These are phyloP conservation scores for Caenorhabditis brenneri DNA, from an alignment of 1,140 invertebrate genomes.

Conservation along the genomic window DNA sequence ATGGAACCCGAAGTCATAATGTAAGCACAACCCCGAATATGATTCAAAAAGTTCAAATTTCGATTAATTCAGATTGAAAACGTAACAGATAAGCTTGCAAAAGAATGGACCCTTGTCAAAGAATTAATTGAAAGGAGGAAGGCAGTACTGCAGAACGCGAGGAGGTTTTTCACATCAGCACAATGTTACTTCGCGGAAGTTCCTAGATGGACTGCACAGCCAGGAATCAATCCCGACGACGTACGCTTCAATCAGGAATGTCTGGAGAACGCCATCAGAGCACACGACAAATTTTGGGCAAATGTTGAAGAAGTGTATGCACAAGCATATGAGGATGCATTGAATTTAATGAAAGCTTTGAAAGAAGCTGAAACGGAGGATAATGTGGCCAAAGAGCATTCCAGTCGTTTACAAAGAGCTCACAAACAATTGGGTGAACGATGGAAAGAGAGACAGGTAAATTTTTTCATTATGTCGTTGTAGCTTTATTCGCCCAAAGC, in stretches of 20 bases:
- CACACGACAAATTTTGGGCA: slow-evolving; percentile 22
- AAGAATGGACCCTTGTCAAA: slow-evolving; percentile 27
- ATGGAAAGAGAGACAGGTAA: slow-evolving; percentile 42
- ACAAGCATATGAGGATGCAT: slow-evolving; percentile 3
- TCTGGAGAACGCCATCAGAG: slow-evolving; percentile 1
- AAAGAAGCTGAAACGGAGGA: slow-evolving; percentile 13
- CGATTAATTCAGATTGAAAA: slow-evolving; percentile 17
- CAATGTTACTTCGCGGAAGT: slow-evolving; percentile 14
- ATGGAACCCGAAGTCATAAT: background rate
- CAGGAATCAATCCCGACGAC: slow-evolving; percentile 13
- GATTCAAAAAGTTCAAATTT: background rate
- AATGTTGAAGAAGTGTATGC: slow-evolving; percentile 39
- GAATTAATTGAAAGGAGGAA: background rate
- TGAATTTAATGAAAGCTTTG: background rate
- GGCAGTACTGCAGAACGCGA: background rate
- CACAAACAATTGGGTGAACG: slow-evolving; percentile 27
- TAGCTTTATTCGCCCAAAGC: too few species aligned
- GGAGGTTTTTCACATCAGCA: slow-evolving; percentile 9
- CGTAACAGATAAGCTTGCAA: background rate
- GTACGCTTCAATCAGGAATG: slow-evolving; percentile 8
- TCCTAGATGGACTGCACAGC: slow-evolving; percentile 11
- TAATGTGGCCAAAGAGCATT: background rate
- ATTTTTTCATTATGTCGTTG: background rate
- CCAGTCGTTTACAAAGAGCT: background rate
- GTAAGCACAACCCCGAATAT: background rate